These are phyloP conservation scores for Australoheros facetus DNA, from an alignment of 2,797 vertebrate genomes.

Conservation along the genomic window DNA sequence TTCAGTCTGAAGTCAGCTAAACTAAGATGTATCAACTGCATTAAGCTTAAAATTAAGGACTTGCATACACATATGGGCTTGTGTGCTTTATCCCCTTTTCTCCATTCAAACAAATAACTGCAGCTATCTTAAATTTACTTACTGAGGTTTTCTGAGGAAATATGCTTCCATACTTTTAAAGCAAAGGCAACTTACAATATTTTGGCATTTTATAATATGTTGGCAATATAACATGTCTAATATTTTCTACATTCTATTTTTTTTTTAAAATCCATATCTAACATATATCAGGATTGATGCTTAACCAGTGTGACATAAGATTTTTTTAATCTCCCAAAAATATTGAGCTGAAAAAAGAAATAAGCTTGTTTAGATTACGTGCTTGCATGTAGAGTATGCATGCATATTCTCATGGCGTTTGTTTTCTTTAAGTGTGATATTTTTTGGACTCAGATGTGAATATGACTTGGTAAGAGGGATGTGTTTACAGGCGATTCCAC, in stretches of 20 bases:
- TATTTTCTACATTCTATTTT: background rate
- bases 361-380: background rate
- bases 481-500: background rate
- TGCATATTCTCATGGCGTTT: background rate
- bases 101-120: background rate
- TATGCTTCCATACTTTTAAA: background rate
- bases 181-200: background rate
- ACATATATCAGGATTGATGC: background rate
- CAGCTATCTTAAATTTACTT: background rate
- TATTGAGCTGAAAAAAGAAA: background rate
- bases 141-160: fast-evolving
- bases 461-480: background rate
- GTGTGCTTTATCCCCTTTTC: background rate
- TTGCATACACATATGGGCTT: fast-evolving
- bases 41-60: background rate
- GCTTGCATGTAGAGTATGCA: background rate
- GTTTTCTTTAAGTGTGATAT: background rate
- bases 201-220: background rate
- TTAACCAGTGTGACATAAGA: background rate
- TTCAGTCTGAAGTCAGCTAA: background rate
- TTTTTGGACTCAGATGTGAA: background rate
- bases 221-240: background rate
- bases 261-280: background rate
- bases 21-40: background rate
- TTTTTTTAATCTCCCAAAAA: background rate